Conservation (phyloP, 2,797 vertebrate species). For the Podargus strigoides region DNA sequence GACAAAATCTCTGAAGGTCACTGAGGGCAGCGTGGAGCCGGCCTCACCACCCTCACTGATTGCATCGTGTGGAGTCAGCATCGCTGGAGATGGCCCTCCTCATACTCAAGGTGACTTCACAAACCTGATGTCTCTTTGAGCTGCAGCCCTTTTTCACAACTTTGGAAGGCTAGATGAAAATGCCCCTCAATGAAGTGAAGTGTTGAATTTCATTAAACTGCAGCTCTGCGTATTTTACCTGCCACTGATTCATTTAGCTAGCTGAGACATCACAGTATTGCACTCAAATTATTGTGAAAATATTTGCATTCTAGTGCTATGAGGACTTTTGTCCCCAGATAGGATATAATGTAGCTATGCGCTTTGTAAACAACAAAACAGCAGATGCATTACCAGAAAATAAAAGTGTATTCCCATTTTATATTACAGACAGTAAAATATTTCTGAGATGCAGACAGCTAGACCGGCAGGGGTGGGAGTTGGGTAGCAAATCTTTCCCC, state of each 20-base stretch:
- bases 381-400: conserved; percentile 46
- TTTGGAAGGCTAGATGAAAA: not conserved
- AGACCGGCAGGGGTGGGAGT: not conserved
- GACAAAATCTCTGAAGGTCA: not conserved
- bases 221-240: conserved; percentile 72
- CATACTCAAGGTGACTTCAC: not conserved
- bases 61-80: not conserved
- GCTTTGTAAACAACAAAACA: conserved; percentile 68
- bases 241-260: conserved; percentile 76
- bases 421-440: conserved; percentile 33
- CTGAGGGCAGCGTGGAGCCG: not conserved
- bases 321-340: conserved; percentile 56
- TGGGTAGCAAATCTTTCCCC: not conserved
- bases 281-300: conserved; percentile 68
- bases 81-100: not conserved
- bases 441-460: conserved; percentile 54
- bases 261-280: conserved; percentile 70
- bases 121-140: not conserved
- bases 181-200: not conserved
- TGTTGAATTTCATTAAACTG: conserved; percentile 61
- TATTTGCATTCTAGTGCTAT: conserved; percentile 69
- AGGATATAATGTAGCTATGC: conserved; percentile 66
- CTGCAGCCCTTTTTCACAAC: not conserved
- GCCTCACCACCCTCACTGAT: not conserved
- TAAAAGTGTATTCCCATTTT: conserved; percentile 68